phyloP scores from a whole-genome alignment of 2,797 vertebrate genomes.

The Lagocephalus sceleratus region DNA sequence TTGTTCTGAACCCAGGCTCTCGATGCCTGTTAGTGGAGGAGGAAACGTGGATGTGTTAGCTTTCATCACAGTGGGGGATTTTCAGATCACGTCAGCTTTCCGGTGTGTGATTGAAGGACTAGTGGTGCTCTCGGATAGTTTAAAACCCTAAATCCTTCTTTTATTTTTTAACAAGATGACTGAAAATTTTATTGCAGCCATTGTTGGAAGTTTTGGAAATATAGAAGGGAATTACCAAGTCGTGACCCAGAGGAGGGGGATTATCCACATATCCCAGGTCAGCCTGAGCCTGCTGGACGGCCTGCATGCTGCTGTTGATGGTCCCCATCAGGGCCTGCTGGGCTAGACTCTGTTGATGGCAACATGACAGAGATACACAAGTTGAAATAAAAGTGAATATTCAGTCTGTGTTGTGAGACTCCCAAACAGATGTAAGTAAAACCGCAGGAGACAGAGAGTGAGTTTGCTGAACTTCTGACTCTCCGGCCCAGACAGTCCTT shows the following conservation, averaged over 20 bases:
- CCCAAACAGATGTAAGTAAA: too few relatives aligned
- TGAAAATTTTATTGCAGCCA: background rate
- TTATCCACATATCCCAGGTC: constrained; percentile 91
- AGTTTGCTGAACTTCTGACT: too few relatives aligned
- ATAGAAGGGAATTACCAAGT: constrained; percentile 82
- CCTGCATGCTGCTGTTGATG: constrained; percentile 97
- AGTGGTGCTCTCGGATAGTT: constrained; percentile 23
- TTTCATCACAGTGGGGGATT: constrained; percentile 58
- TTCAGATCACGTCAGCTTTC: constrained; percentile 50
- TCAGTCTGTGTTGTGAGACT: too few relatives aligned
- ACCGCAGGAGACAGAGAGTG: too few relatives aligned
- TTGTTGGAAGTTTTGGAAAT: constrained; percentile 2
- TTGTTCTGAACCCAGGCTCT: constrained; percentile 99
- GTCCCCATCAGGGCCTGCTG: constrained; percentile 98
- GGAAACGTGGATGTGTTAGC: constrained; percentile 41
- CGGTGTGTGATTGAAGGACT: constrained; percentile 53
- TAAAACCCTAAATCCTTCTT: constrained; percentile 7
- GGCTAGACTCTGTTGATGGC: constrained; percentile 84
- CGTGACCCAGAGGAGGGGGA: constrained; percentile 95
- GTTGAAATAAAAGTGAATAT: constrained; percentile 14
- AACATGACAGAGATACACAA: constrained; percentile 29
- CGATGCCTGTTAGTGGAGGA: constrained; percentile 83
- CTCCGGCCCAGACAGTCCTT: too few relatives aligned
- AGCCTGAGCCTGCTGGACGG: constrained; percentile 91
- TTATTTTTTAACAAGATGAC: constrained; percentile 5